Conservation (phyloP, 2,797 vertebrate genomes). For the Xenentodon cancila region DNA sequence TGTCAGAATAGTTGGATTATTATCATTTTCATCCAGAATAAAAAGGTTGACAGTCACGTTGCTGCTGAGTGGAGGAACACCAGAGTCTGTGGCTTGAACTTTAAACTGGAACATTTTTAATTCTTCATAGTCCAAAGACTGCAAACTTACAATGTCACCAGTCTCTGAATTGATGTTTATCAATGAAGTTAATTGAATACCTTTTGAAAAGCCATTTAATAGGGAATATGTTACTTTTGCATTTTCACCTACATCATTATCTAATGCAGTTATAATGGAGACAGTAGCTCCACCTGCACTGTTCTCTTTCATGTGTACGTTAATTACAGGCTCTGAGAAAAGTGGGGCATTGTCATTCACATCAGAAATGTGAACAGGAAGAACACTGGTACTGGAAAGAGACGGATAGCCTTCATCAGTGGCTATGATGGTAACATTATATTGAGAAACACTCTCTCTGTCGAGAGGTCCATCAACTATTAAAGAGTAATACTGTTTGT, state of each 20-base stretch:
- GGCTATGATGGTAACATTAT: conserved; percentile 66
- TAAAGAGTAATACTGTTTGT: conserved; percentile 76
- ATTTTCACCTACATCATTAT: conserved; percentile 74
- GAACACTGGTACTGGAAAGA: conserved; percentile 60
- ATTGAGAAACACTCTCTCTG: conserved; percentile 64
- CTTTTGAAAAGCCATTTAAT: conserved; percentile 73
- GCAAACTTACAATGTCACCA: conserved; percentile 34
- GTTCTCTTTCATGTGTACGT: conserved; percentile 79
- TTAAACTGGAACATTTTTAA: conserved; percentile 53
- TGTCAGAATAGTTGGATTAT: conserved; percentile 58
- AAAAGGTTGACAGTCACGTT: conserved; percentile 66
- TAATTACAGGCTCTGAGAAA: conserved; percentile 68
- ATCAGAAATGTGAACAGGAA: conserved; percentile 73
- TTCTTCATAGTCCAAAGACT: conserved; percentile 23
- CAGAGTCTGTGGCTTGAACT: conserved; percentile 67
- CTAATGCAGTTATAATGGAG: conserved; percentile 67
- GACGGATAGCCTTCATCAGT: conserved; percentile 70
- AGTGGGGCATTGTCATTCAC: conserved; percentile 80
- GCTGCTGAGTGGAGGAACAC: conserved; percentile 66
- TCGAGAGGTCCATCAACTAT: conserved; percentile 66
- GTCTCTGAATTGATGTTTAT: conserved; percentile 73
- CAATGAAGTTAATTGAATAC: conserved; percentile 72
- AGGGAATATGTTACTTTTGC: conserved; percentile 33
- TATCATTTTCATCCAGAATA: conserved; percentile 59
- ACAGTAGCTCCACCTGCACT: conserved; percentile 71